A percentile compares a stretch with the other conserved stretches of the same genome.
Evolutionary conservation across 2,113 vertebrate genomes (phyloP).

Genomic region (Dicrurus megarhynchus): DNA sequence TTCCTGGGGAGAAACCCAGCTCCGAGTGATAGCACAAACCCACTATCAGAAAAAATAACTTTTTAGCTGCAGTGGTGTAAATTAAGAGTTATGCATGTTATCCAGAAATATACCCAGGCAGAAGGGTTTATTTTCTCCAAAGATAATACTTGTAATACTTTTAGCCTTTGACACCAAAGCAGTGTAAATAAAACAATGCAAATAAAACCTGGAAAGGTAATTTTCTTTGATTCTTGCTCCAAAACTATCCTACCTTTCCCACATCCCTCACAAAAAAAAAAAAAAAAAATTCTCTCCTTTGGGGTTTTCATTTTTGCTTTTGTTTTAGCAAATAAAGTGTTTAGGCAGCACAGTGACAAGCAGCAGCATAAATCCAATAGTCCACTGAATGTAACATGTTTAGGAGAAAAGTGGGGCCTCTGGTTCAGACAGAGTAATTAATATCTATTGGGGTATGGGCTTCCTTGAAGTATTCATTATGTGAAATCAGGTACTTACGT

Average conservation of each 20-base stretch:
- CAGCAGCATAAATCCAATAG: background rate
- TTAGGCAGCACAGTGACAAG: background rate
- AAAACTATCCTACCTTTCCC: background rate
- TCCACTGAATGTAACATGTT: background rate
- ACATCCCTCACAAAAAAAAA: background rate
- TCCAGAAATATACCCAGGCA: fast-evolving
- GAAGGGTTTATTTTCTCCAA: background rate
- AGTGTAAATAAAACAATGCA: background rate
- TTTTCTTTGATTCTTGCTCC: background rate
- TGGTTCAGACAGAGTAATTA: slow-evolving; percentile 35
- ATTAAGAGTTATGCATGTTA: background rate
- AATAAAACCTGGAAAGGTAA: background rate
- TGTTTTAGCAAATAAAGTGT: background rate
- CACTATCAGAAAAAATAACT: background rate
- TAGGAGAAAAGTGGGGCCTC: background rate
- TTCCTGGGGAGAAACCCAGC: background rate
- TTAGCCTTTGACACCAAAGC: background rate
- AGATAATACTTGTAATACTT: background rate
- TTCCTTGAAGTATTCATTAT: slow-evolving; percentile 43
- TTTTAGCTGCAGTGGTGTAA: background rate
- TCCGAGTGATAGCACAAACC: background rate
- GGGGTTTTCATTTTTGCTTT: background rate
- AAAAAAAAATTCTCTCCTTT: background rate
- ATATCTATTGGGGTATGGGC: slow-evolving; percentile 8
- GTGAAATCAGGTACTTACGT: slow-evolving; percentile 40